Evolutionary conservation across 2,113 vertebrate species (phyloP).

Genomic region (Varanus komodoensis): DNA sequence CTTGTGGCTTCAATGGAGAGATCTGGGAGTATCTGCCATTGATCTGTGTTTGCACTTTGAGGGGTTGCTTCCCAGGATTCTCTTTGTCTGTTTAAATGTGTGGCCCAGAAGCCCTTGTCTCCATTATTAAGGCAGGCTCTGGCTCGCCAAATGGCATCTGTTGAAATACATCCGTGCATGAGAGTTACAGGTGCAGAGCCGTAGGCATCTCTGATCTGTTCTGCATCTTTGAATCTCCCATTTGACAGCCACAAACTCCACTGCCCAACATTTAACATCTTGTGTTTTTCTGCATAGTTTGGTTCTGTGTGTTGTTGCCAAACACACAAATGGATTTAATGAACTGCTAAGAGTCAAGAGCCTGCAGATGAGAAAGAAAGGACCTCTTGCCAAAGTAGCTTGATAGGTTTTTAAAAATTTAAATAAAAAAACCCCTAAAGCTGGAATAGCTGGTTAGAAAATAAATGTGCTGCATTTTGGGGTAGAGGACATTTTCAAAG

Average conservation of each 20-base stretch:
- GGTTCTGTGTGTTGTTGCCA: background rate
- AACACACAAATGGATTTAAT: slow-evolving; percentile 9
- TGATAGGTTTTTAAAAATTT: background rate
- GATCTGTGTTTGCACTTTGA: background rate
- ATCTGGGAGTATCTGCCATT: background rate
- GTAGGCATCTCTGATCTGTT: background rate
- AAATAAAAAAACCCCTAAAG: too few relatives aligned
- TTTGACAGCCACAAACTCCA: slow-evolving; percentile 5
- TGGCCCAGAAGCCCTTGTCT: background rate
- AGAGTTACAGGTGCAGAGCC: slow-evolving; percentile 10
- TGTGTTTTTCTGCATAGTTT: slow-evolving; percentile 4
- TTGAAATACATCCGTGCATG: background rate
- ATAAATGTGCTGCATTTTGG: background rate
- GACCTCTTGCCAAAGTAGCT: background rate
- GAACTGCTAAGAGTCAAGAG: background rate
- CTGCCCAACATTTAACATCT: slow-evolving; percentile 12
- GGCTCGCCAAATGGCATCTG: background rate
- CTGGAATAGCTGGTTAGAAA: background rate
- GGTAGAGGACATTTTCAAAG: background rate
- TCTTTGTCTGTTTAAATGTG: background rate
- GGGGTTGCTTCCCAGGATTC: background rate
- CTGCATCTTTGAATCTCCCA: background rate
- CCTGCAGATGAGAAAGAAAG: background rate
- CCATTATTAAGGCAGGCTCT: background rate
- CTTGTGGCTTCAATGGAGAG: background rate